phyloP scores from a whole-genome alignment of 2,888 invertebrate genomes.

The Baronia brevicornis region DNA sequence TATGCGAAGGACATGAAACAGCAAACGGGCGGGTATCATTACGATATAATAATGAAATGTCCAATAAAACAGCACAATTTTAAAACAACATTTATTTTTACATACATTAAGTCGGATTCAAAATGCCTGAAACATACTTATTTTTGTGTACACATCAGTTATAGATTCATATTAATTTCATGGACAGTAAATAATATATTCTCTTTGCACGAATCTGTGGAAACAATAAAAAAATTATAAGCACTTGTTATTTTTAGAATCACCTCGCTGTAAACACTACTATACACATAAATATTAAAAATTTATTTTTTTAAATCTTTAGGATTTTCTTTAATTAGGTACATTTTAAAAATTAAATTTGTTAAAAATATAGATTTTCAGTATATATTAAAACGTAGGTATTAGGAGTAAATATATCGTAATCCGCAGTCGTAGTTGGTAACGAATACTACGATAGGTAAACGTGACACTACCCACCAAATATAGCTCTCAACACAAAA shows the following conservation, averaged over 20 bases:
- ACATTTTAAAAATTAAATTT: slow-evolving; percentile 63
- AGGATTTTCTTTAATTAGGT: slow-evolving; percentile 70
- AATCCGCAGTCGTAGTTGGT: slow-evolving; percentile 39
- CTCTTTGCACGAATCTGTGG: slow-evolving; percentile 51
- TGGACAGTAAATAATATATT: slow-evolving; percentile 68
- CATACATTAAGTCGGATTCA: slow-evolving; percentile 76
- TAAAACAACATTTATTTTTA: slow-evolving; percentile 77
- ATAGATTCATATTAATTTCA: slow-evolving; percentile 60
- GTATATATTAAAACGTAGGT: slow-evolving; percentile 62
- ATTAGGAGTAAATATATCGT: slow-evolving; percentile 51
- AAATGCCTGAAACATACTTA: slow-evolving; percentile 75
- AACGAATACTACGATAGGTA: slow-evolving; percentile 29
- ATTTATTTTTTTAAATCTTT: slow-evolving; percentile 63
- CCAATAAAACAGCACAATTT: slow-evolving; percentile 64
- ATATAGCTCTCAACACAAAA: slow-evolving; percentile 45
- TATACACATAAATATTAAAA: slow-evolving; percentile 70
- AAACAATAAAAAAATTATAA: slow-evolving; percentile 52
- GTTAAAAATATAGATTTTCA: slow-evolving; percentile 72
- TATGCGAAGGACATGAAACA: no score
- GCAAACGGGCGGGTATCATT: no score
- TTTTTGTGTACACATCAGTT: slow-evolving; percentile 72
- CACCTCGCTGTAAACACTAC: slow-evolving; percentile 61
- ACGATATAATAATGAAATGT: no score
- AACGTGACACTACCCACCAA: no score
- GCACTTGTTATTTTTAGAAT: slow-evolving; percentile 50